Conservation (phyloP, 1,140 invertebrate genomes). For the Cecropterus lyciades region DNA sequence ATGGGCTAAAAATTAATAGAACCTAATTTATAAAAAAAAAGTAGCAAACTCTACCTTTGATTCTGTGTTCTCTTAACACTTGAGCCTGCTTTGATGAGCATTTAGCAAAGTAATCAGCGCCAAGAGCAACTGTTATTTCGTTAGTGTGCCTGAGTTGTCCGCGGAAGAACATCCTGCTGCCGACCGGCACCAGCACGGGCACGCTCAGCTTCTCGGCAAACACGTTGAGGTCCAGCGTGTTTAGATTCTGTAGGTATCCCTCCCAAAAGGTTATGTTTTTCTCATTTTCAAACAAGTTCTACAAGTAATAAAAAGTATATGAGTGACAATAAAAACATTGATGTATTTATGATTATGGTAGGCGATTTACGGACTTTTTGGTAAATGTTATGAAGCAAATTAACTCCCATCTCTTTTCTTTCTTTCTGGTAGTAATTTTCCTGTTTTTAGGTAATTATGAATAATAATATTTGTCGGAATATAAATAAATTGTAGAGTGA, state of each 20-base stretch:
- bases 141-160: constrained; percentile 90
- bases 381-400: constrained; percentile 47
- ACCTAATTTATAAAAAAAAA: too few species aligned
- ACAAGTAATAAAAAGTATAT: constrained; percentile 36
- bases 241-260: constrained; percentile 65
- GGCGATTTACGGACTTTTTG: constrained; percentile 38
- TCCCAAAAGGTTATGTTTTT: constrained; percentile 68
- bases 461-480: too few species aligned
- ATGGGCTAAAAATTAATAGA: too few species aligned
- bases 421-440: too few species aligned
- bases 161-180: constrained; percentile 87
- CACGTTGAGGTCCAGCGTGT: constrained; percentile 57
- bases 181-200: constrained; percentile 87
- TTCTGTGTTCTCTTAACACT: constrained; percentile 86
- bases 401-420: constrained; percentile 25
- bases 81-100: constrained; percentile 88
- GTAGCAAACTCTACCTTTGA: constrained; percentile 82
- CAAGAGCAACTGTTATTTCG: constrained; percentile 89
- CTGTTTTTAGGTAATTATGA: too few species aligned
- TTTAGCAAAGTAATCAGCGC: constrained; percentile 91
- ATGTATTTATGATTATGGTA: not conserved
- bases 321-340: too few species aligned
- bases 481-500: too few species aligned
- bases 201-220: constrained; percentile 75
- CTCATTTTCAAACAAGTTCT: constrained; percentile 70